phyloP scores from a whole-genome alignment of 2,797 vertebrate genomes.

The Anguilla anguilla region DNA sequence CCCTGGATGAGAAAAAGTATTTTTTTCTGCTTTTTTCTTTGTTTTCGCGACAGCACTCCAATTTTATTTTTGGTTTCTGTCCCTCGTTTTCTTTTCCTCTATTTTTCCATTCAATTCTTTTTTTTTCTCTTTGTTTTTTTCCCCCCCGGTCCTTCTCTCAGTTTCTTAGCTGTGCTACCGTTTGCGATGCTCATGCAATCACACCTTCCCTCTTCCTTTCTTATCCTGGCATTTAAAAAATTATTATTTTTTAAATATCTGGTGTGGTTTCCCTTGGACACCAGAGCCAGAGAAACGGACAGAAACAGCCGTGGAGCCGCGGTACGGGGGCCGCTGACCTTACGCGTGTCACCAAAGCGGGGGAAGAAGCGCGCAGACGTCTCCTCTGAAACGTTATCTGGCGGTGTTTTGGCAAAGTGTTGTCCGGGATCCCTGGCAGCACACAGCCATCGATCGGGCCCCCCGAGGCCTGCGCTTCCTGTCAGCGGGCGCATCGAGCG shows the following conservation, averaged over 20 bases:
- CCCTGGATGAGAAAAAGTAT: background rate
- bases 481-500: slow-evolving; percentile 67
- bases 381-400: slow-evolving; percentile 65
- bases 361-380: slow-evolving; percentile 37
- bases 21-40: background rate
- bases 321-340: too few species aligned
- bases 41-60: background rate
- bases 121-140: background rate
- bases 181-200: background rate
- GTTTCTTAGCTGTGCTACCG: background rate
- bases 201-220: background rate
- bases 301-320: too few species aligned
- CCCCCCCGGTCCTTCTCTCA: background rate
- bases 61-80: background rate
- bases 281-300: background rate
- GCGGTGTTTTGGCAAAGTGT: slow-evolving; percentile 64
- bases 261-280: background rate
- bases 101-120: background rate
- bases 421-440: slow-evolving; percentile 49
- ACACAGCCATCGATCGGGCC: slow-evolving; percentile 58
- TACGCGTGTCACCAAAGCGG: background rate
- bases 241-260: background rate
- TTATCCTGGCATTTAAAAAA: background rate
- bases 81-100: background rate
- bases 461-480: slow-evolving; percentile 68